Base-by-base conservation (phyloP, 2,113 vertebrate species). In the Hippopotamus amphibius region DNA sequence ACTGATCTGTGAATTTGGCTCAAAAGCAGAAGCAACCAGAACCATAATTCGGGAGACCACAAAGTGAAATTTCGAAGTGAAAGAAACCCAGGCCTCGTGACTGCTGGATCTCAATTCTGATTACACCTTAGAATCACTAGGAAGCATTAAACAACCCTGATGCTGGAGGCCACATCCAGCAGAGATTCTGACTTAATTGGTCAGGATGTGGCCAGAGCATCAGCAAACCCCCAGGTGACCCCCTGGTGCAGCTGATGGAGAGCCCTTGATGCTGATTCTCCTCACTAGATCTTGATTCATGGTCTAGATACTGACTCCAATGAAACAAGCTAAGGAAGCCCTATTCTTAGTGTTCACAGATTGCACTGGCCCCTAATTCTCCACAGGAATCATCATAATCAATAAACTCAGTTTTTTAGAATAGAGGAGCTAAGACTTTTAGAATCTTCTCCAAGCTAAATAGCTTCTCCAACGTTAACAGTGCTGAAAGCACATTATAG, bases 381-480 rank as follows among this genome's bases (percentile, higher is more conserved):
- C 26, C 28, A 33, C 6, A 41, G 26, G 61, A 95, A 79, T 53
- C 61, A 33, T 50, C 53, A 43, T 12, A 48, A 68, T 88, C 61
- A 68, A 28, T n/a, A 71, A 82, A 65, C 13, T 80, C 15, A 41
- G 12, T 5, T 81, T 55, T 95, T 90, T 65, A 80, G 66, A 87
- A 83, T 11, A 76, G 57, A 83, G 28, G 10, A 86, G 46, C 21
- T 53, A 88, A 84, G n/a, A 30, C 50, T 88, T 88, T 94, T 68
- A 59, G 41, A 66, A 28, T 71, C 33, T 88, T 81, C 46, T 88
- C 46, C 19, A 76, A 84, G 43, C 59, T 33, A 61, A 96, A n/a
- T 14, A 72, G 53, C 28, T 88, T 87, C 88, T 90, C 57, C n/a
- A 87, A 87, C 28, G 14, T 95, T 90, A 50, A 50, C 80, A 85